Evolutionary conservation across 2,888 invertebrate species (phyloP), one percentile per base, ranked within the genome.

Genomic region (Lasioglossum zephyrum): DNA sequence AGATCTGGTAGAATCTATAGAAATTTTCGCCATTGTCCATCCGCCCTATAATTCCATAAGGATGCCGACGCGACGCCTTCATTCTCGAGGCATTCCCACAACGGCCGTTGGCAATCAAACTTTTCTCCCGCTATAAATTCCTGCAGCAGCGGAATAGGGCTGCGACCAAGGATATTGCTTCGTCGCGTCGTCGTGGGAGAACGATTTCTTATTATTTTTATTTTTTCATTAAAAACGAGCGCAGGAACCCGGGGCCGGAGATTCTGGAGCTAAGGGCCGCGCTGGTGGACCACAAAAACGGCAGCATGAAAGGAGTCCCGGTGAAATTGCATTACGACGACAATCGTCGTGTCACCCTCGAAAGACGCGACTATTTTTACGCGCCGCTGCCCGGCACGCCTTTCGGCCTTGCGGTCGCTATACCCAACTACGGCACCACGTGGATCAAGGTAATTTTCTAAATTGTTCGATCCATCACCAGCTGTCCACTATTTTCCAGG

Each of bases 301-400:
- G 97, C 0, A 97, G 96, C 90, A 96, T 97, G 94, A 96, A 96
- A 63, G 96, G 96, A 82, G 95, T 98, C 36, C 96, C 96, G 77
- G 97, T 98, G 22, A 97, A 97, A 85, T 97, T 97, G 93, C 98
- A 98, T 94, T 98, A 98, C 92, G 98, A 98, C 93, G 96, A 96
- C 88, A 98, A 98, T 97, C 97, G 97, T 95, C 96, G 99, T 77
- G 97, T 98, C 73, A 97, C 97, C 2, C 96, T 97, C 89, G 97
- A 97, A 91, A 96, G 96, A 87, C 97, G 98, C 93, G 97, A 98
- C 94, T 99, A 98, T 94, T 98, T 97, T 95, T 98, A 96, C 95
- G 97, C 97, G 18, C 97, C 97, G 60, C 95, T 99, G 70, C 96
- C 96, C n/a, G 97, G 97, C 70, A 98, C 98, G 0, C 98, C 98